Evolutionary conservation across 1,140 invertebrate genomes (phyloP), one percentile per base, ranked within the genome.

Genomic region (Aphidius ervi): DNA sequence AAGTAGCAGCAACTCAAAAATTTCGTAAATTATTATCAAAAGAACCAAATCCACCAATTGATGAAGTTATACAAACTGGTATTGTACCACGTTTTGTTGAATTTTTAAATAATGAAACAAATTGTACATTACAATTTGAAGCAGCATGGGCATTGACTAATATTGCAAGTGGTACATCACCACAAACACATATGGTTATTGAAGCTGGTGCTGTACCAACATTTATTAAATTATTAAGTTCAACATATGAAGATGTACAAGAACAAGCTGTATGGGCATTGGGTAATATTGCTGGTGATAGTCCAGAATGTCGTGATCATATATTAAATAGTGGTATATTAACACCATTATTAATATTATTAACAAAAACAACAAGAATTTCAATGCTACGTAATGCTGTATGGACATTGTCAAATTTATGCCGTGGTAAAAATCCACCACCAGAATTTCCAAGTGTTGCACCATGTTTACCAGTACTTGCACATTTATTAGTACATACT

Each of bases 141-240:
- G 95, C 96, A 59, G 95, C 96, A 50, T 99, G 96, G 96, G 94
- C 95, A 52, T 77, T 99, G 63, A 99, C 96, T 55, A 99, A 99
- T 79, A 97, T 99, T 68, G 96, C 95, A 4, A 97, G 94, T 4
- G 96, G 96, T n/a, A 97, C 94, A 23, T 95, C 94, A 16, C 83
- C 88, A 60, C 95, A 98, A 79, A 98, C 96, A 4, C 84, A 88
- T 59, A 89, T 93, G 68, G 95, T 99, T 1, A 93, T 98, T 67
- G 92, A 96, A 68, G 92, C 93, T 43, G 94, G 94, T 49, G 95
- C 95, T 39, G 93, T 98, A 48, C 91, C 91, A 16, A 90, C 95
- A 67, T 96, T 99, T 72, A 93, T 98, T 66, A 81, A 84, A 40
- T 82, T 98, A 40, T 81, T 98, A 31, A 81, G 78, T 42, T 90